Percentiles rank a stretch among this genome's conserved stretches.
These are phyloP conservation scores for Coilia nasus DNA, from an alignment of 2,797 vertebrate species.

Conservation along the genomic window DNA sequence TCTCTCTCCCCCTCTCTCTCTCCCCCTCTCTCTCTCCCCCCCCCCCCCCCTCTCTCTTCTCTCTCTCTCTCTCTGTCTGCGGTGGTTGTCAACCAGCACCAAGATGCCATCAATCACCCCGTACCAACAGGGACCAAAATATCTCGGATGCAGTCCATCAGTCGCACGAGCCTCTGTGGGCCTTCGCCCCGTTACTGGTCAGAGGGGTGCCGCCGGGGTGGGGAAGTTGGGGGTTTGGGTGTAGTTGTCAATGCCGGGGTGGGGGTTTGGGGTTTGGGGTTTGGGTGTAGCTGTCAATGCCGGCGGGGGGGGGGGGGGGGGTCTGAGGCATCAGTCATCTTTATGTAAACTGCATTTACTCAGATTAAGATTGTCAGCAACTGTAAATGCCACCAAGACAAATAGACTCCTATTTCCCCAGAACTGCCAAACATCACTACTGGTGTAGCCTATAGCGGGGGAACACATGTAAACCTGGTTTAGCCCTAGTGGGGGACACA, in stretches of 20 bases:
- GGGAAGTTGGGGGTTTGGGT: neutral
- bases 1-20: neutral
- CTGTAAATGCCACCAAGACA: slow-evolving; percentile 25
- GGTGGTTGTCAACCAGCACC: neutral
- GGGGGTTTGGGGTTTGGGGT: neutral
- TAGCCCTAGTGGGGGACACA: too few relatives aligned
- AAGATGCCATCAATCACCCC: slow-evolving; percentile 26
- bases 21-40: neutral
- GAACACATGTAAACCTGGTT: too few relatives aligned
- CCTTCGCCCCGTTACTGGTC: neutral
- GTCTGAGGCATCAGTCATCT: slow-evolving; percentile 15
- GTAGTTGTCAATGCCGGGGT: neutral
- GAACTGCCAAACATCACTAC: neutral
- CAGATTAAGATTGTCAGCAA: slow-evolving; percentile 33
- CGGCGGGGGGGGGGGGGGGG: too few relatives aligned
- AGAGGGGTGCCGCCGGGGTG: neutral
- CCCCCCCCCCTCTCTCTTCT: neutral
- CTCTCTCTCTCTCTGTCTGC: neutral
- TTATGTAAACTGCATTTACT: slow-evolving; percentile 34
- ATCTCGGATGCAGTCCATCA: slow-evolving; percentile 18
- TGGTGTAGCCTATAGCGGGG: too few relatives aligned
- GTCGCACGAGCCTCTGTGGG: neutral
- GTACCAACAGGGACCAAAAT: slow-evolving; percentile 4
- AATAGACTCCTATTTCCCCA: slow-evolving; percentile 16
- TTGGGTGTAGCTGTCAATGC: neutral